These are phyloP conservation scores for Semnopithecus entellus DNA, from an alignment of 2,113 vertebrate species.

Conservation along the genomic window DNA sequence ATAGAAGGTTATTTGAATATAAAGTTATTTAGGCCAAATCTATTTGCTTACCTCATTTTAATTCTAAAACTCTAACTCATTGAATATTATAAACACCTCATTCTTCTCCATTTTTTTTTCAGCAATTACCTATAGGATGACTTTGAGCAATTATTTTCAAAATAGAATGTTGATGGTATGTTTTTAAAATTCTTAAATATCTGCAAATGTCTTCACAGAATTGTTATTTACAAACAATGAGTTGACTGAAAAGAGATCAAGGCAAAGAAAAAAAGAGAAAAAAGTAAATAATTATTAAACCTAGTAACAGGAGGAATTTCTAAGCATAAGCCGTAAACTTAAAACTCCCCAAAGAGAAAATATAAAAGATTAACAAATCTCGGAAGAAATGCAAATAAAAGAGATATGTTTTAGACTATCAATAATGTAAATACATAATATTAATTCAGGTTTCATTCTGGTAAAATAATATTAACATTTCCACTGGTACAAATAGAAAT, in stretches of 20 bases:
- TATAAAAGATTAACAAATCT: not conserved
- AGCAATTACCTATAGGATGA: not conserved
- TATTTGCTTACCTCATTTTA: not conserved
- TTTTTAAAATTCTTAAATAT: not conserved
- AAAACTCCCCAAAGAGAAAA: not conserved
- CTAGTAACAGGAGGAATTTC: not conserved
- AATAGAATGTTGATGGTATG: not conserved
- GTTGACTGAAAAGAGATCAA: not conserved
- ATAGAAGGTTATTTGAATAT: not conserved
- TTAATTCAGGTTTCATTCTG: not conserved
- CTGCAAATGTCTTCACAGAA: not conserved
- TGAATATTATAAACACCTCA: not conserved
- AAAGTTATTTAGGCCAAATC: not conserved
- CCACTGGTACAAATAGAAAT: not conserved
- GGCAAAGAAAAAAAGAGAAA: not conserved
- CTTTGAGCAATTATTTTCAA: conserved; percentile 8
- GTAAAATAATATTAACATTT: not conserved
- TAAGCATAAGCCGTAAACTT: not conserved
- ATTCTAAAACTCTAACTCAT: not conserved
- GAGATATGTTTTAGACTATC: not conserved
- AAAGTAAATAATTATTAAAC: not conserved
- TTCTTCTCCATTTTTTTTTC: not conserved
- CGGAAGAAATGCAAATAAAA: not conserved
- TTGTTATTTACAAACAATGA: not conserved
- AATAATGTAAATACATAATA: not conserved